Evolutionary conservation across 2,113 vertebrate species (phyloP).

Genomic region (Hyaena hyaena): DNA sequence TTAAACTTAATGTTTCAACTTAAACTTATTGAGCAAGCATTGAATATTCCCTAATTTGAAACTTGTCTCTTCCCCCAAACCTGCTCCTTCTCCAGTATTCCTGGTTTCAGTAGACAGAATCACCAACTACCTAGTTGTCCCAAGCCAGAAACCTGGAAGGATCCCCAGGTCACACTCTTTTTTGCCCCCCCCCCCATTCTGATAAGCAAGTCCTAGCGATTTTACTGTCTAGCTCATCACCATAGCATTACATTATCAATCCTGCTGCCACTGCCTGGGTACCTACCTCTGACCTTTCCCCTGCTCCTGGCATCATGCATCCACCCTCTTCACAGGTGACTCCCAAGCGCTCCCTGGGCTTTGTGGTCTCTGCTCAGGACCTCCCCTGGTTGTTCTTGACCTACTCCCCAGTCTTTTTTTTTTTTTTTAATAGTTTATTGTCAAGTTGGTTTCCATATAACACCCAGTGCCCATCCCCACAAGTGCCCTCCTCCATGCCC

Average conservation of each 20-base stretch:
- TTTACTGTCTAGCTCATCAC: neutral
- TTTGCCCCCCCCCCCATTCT: neutral
- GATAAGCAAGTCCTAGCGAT: neutral
- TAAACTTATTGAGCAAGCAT: neutral
- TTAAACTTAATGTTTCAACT: neutral
- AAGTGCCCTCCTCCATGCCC: too few relatives aligned
- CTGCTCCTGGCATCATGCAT: too few relatives aligned
- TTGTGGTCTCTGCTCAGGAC: neutral
- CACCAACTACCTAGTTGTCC: neutral
- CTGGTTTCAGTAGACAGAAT: neutral
- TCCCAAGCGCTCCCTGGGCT: neutral
- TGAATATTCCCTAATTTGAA: neutral
- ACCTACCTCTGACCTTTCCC: neutral
- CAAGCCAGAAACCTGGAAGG: neutral
- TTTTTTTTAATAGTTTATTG: too few relatives aligned
- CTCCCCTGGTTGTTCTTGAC: neutral
- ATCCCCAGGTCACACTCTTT: neutral
- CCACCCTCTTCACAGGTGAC: neutral
- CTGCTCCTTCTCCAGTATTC: neutral
- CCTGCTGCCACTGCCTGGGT: neutral
- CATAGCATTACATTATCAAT: neutral
- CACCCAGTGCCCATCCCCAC: too few relatives aligned
- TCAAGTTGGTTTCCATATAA: too few relatives aligned
- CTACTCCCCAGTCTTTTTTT: neutral
- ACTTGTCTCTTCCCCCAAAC: neutral